Evolutionary conservation across 1,140 invertebrate species (phyloP).

Genomic region (Ephestia elutella): DNA sequence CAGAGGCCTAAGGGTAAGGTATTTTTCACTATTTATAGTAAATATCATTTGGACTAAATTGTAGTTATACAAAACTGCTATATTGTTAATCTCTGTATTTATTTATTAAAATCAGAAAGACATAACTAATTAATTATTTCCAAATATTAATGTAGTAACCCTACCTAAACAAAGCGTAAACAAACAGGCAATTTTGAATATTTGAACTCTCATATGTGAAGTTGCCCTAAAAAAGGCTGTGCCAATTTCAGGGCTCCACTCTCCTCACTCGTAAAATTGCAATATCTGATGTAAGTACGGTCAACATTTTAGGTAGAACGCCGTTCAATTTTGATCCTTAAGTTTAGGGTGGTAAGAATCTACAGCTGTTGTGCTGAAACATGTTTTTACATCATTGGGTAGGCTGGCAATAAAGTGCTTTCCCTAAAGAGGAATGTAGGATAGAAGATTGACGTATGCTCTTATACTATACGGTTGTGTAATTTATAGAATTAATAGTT

Average conservation of each 20-base stretch:
- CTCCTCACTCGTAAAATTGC: slow-evolving; percentile 7
- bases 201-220: no score
- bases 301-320: neutral
- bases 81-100: no score
- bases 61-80: no score
- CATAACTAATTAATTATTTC: no score
- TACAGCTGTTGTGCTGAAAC: neutral
- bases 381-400: neutral
- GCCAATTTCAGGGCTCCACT: slow-evolving; percentile 5
- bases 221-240: neutral
- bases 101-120: no score
- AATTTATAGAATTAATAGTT: no score
- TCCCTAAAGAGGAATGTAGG: neutral
- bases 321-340: neutral
- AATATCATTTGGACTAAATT: no score
- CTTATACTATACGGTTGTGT: neutral
- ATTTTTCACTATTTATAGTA: no score
- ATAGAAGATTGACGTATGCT: neutral
- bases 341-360: neutral
- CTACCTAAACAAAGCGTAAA: no score
- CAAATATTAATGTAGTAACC: no score
- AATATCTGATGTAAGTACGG: slow-evolving; percentile 8
- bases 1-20: no score
- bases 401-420: slow-evolving; percentile 1
- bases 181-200: no score